Conservation (phyloP, 1,140 invertebrate species). For the Cataglyphis hispanica region DNA sequence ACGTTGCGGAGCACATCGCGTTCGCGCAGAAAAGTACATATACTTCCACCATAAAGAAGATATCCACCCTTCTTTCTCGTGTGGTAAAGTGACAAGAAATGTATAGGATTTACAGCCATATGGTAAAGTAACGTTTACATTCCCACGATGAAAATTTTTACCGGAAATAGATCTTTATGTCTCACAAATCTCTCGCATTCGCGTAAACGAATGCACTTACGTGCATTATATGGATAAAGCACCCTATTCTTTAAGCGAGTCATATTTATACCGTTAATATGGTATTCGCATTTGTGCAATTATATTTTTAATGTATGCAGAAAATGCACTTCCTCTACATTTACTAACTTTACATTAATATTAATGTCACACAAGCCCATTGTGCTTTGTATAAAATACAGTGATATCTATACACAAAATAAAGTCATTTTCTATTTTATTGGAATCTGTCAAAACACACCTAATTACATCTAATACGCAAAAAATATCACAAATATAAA, state of each 20-base stretch:
- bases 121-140: conserved; percentile 29
- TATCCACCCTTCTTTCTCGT: conserved; percentile 37
- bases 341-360: conserved; percentile 27
- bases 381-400: neutral
- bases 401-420: neutral
- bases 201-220: conserved; percentile 38
- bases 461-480: neutral
- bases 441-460: neutral
- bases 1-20: neutral
- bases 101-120: conserved; percentile 45
- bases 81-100: conserved; percentile 56
- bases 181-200: conserved; percentile 59
- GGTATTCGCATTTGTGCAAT: conserved; percentile 11
- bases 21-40: conserved; percentile 50
- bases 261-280: conserved; percentile 9
- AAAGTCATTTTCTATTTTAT: neutral
- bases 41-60: conserved; percentile 27
- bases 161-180: conserved; percentile 47
- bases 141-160: conserved; percentile 29
- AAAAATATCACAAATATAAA: neutral
- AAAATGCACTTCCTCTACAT: neutral
- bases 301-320: conserved; percentile 30
- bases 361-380: conserved; percentile 4
- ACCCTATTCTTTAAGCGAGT: conserved; percentile 1
- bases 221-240: conserved; percentile 11